phyloP scores from a whole-genome alignment of 37 sponge, comb jelly and placozoan genomes.

The Hexactinellida sp. region DNA sequence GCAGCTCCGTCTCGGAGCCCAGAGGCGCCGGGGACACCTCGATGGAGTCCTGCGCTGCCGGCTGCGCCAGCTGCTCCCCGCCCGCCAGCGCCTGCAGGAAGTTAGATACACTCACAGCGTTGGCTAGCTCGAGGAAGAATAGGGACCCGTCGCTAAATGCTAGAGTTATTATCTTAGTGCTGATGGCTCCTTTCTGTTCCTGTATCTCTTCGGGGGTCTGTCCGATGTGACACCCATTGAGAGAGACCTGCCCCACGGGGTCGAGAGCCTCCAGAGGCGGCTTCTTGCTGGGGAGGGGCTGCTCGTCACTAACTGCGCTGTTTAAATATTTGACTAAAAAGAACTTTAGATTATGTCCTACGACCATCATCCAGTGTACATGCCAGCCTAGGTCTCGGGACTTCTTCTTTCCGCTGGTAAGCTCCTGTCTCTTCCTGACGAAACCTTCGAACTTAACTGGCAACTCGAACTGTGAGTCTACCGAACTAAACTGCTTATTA shows the following conservation, averaged over 20 bases:
- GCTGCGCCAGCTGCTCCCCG: not conserved
- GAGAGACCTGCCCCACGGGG: not conserved
- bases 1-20: not conserved
- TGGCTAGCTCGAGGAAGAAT: not conserved
- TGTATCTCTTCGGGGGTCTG: not conserved
- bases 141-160: not conserved
- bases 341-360: not conserved
- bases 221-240: not conserved
- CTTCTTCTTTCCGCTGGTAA: not conserved
- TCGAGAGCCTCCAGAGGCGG: not conserved
- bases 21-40: not conserved
- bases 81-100: not conserved
- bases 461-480: not conserved
- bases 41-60: not conserved
- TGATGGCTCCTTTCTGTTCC: slow-evolving; percentile 13
- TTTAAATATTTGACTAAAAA: not conserved
- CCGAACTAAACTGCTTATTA: not conserved
- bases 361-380: not conserved
- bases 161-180: not conserved
- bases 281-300: not conserved
- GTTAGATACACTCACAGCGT: not conserved
- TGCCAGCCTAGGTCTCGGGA: not conserved
- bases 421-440: not conserved
- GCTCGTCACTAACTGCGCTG: slow-evolving; percentile 2
- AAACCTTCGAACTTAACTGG: not conserved